These are phyloP conservation scores for Antheraea pernyi DNA, from an alignment of 1,140 invertebrate genomes.

Conservation along the genomic window DNA sequence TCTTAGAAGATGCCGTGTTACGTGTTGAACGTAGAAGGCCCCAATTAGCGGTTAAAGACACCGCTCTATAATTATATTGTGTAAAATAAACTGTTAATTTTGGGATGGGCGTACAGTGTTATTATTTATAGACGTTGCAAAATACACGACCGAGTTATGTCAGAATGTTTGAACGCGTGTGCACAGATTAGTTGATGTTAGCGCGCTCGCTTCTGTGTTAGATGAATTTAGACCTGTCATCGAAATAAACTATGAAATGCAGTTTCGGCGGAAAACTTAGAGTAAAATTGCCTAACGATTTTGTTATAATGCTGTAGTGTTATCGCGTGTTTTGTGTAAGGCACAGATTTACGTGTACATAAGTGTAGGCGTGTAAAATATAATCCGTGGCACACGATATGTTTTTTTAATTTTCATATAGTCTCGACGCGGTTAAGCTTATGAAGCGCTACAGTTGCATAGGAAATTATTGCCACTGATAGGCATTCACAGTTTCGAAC, in stretches of 20 bases:
- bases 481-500: no score
- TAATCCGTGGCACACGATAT: no score
- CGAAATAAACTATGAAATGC: constrained; percentile 10
- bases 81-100: constrained; percentile 67
- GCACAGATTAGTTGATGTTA: constrained; percentile 9
- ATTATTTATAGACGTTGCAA: constrained; percentile 69
- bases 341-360: no score
- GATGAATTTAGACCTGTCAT: constrained; percentile 32
- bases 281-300: background rate
- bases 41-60: constrained; percentile 73
- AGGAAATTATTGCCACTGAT: no score
- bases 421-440: no score
- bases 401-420: no score
- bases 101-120: constrained; percentile 48
- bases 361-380: no score
- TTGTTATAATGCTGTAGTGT: background rate
- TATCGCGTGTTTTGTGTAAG: background rate
- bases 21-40: constrained; percentile 41
- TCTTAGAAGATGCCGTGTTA: constrained; percentile 43
- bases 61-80: constrained; percentile 59
- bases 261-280: background rate
- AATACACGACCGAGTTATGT: constrained; percentile 74
- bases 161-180: constrained; percentile 36
- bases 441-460: no score
- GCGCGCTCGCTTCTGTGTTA: constrained; percentile 2